phyloP scores from a whole-genome alignment of 2,888 invertebrate genomes.

The Volucella inflata region DNA sequence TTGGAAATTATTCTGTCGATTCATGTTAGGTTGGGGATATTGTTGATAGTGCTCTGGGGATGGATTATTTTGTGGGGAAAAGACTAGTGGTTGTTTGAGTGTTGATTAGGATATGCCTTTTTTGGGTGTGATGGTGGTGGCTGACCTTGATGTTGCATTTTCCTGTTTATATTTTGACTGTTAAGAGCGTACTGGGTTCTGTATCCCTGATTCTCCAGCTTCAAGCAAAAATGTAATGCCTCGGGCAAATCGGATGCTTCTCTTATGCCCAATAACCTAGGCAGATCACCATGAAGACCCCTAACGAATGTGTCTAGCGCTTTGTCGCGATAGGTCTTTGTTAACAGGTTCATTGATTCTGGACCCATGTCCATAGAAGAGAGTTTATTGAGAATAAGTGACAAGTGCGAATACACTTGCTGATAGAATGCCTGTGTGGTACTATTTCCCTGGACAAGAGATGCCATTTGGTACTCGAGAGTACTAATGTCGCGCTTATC shows the following conservation, averaged over 20 bases:
- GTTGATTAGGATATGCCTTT: too few species aligned
- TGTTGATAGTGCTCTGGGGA: too few species aligned
- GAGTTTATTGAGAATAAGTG: constrained; percentile 5
- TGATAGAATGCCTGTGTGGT: constrained; percentile 6
- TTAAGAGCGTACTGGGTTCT: constrained; percentile 7
- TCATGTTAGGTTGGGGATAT: too few species aligned
- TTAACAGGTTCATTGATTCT: background rate
- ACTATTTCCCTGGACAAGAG: constrained; percentile 9
- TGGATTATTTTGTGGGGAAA: too few species aligned
- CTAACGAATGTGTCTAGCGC: constrained; percentile 18
- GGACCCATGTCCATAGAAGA: background rate
- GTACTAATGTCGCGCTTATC: constrained; percentile 6
- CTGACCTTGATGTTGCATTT: too few species aligned
- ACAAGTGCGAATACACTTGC: constrained; percentile 4
- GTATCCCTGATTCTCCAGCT: background rate
- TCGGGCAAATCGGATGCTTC: constrained; percentile 3
- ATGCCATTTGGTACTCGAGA: background rate
- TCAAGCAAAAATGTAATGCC: background rate
- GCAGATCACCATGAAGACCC: background rate
- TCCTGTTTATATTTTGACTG: background rate
- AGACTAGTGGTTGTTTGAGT: too few species aligned
- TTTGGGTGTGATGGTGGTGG: too few species aligned
- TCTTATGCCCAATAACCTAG: constrained; percentile 1
- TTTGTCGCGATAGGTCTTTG: constrained; percentile 11
- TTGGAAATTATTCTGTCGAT: too few species aligned